Evolutionary conservation across 1,140 invertebrate genomes (phyloP), one percentile per base, ranked within the genome.

Genomic region (Platyscapa corneri): DNA sequence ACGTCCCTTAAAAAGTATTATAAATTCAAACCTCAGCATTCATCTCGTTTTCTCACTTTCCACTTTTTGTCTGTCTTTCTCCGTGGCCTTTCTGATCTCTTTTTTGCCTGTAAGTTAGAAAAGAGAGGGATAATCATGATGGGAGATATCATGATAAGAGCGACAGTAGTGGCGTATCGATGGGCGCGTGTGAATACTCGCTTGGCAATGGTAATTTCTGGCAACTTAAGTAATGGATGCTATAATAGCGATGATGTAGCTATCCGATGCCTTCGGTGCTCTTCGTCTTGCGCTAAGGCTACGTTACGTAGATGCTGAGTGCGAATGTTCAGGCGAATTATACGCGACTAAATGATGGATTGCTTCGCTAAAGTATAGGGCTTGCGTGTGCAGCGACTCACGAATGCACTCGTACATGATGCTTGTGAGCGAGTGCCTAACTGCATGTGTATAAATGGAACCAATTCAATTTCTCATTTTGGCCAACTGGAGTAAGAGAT

Each of bases 261-360:
- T 60, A 30, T 37, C 75, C 27, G 34, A 20, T 8, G 20, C 49
- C 12, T 49, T 49, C 7, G 42, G 39, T 12, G 46, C 42, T 49
- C 32, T 32, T 56, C 30, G 18, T 75, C 10, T 83, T 14, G 56
- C 27, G 56, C 56, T 27, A 20, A 27, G 56, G 27, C 56, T 3
- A 60, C 6, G 12, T 46, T n/a, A n/a, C 10, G 16, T 53, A 53
- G 49, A 53, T 53, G 49, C n/a, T 39, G 34, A 3, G 72, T 39
- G 64, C 85, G 76, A 70, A 74, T 64, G 86, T 78, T 86, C 0
- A 75, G 78, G 60, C 85, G 88, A 90, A 90, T 90, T 90, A 90
- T 90, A 89, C 84, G 87, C 88, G 87, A 81, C 89, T 90, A 90
- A 90, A 88, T 90, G 90, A 90, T 90, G 87, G 88, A 90, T 90